These are phyloP conservation scores for Oreochromis grahami DNA, from an alignment of 2,797 vertebrate species.

Conservation along the genomic window DNA sequence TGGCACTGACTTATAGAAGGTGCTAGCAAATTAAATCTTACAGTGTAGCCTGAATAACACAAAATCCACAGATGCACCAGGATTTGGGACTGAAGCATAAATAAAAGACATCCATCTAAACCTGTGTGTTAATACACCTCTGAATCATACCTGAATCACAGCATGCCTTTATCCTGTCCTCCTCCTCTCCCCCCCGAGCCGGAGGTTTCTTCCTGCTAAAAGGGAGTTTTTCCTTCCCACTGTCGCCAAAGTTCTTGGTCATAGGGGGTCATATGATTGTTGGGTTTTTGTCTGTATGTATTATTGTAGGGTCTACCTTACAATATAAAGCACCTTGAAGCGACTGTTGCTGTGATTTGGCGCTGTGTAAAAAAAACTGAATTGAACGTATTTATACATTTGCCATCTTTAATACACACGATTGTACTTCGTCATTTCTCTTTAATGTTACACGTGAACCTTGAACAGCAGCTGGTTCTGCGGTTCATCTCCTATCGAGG, in stretches of 20 bases:
- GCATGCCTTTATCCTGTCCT: neutral
- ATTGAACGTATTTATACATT: neutral
- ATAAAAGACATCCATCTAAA: neutral
- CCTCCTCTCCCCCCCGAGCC: neutral
- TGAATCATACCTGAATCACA: neutral
- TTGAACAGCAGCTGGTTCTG: neutral
- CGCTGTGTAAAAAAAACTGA: neutral
- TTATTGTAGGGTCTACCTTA: rapidly evolving
- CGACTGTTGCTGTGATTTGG: neutral
- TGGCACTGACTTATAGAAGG: neutral
- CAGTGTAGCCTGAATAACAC: neutral
- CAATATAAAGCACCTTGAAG: rapidly evolving
- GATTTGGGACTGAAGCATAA: neutral
- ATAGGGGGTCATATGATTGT: neutral
- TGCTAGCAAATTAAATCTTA: neutral
- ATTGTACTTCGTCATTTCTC: neutral
- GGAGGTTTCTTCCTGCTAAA: neutral
- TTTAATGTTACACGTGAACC: neutral
- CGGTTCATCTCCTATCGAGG: neutral
- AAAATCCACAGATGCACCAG: neutral
- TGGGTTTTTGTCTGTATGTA: neutral
- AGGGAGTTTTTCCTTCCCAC: neutral
- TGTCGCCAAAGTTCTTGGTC: neutral
- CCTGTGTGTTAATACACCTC: neutral
- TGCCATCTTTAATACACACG: neutral